Evolutionary conservation across 2,797 vertebrate species (phyloP).

Genomic region (Sebastes miniatus): DNA sequence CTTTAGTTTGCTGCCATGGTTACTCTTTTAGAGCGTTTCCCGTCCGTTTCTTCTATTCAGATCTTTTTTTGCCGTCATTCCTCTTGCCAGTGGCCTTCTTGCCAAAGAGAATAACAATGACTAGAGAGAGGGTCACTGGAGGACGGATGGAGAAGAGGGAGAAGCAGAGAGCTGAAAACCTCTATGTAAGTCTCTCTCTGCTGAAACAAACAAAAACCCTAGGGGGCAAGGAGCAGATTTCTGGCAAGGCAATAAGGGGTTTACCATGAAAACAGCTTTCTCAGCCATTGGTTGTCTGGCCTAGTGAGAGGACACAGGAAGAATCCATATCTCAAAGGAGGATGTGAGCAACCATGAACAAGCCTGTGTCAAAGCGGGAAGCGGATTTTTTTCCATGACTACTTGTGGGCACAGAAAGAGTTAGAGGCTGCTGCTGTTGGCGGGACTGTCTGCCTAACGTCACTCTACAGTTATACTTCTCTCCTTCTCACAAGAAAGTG

Average conservation of each 20-base stretch:
- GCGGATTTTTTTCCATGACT: slow-evolving; percentile 22
- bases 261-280: slow-evolving; percentile 23
- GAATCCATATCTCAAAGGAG: slow-evolving; percentile 32
- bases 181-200: neutral
- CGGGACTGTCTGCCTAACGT: neutral
- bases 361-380: slow-evolving; percentile 23
- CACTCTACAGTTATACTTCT: neutral
- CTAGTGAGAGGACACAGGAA: slow-evolving; percentile 26
- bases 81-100: neutral
- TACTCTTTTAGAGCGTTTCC: slow-evolving; percentile 23
- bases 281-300: slow-evolving; percentile 21
- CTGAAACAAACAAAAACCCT: slow-evolving; percentile 35
- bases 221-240: slow-evolving; percentile 36
- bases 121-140: slow-evolving; percentile 8
- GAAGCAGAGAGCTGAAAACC: slow-evolving; percentile 46
- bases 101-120: slow-evolving; percentile 56
- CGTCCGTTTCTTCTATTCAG: slow-evolving; percentile 34
- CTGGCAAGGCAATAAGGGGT: slow-evolving; percentile 24
- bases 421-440: neutral
- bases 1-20: slow-evolving; percentile 33
- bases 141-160: slow-evolving; percentile 1
- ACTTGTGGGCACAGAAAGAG: neutral
- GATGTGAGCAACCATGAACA: slow-evolving; percentile 62
- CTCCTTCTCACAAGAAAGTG: slow-evolving; percentile 15
- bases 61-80: slow-evolving; percentile 40